Percentiles rank a stretch among this genome's conserved stretches.
Conservation (phyloP, 2,113 vertebrate genomes). For the Campylomormyrus tamandua region DNA sequence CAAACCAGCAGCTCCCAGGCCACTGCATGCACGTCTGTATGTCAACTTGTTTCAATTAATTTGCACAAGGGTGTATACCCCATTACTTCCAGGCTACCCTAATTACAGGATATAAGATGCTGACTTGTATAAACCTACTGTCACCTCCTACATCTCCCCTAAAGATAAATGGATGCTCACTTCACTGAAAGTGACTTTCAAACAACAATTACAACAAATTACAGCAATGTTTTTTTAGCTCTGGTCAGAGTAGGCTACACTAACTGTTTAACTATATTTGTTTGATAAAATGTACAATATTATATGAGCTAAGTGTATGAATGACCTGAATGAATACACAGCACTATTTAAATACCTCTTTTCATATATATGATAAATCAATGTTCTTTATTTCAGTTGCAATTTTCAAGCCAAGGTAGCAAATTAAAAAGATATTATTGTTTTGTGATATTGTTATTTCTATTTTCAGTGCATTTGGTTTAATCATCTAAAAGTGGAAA, state of each 20-base stretch:
- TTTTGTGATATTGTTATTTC: too few relatives aligned
- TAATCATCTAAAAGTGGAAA: too few relatives aligned
- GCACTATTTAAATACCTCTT: neutral
- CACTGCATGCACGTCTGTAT: neutral
- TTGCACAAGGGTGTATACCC: neutral
- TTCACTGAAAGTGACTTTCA: slow-evolving; percentile 11
- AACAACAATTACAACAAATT: neutral
- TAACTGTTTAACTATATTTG: neutral
- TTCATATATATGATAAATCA: too few relatives aligned
- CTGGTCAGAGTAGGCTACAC: neutral
- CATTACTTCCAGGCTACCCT: neutral
- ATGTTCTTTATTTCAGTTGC: too few relatives aligned
- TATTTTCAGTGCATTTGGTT: too few relatives aligned
- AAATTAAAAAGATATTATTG: too few relatives aligned
- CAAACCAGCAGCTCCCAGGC: neutral
- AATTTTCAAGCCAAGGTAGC: too few relatives aligned
- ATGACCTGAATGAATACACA: neutral
- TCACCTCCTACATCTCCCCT: too few relatives aligned
- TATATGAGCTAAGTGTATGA: neutral
- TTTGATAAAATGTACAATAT: neutral
- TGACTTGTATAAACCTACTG: slow-evolving; percentile 11
- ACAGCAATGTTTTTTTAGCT: neutral
- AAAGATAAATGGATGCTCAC: neutral
- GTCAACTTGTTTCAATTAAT: neutral
- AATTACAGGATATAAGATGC: slow-evolving; percentile 18